Evolutionary conservation across 2,113 vertebrate species (phyloP), one percentile per base, ranked within the genome.

Genomic region (Sterrhoptilus dennistouni): DNA sequence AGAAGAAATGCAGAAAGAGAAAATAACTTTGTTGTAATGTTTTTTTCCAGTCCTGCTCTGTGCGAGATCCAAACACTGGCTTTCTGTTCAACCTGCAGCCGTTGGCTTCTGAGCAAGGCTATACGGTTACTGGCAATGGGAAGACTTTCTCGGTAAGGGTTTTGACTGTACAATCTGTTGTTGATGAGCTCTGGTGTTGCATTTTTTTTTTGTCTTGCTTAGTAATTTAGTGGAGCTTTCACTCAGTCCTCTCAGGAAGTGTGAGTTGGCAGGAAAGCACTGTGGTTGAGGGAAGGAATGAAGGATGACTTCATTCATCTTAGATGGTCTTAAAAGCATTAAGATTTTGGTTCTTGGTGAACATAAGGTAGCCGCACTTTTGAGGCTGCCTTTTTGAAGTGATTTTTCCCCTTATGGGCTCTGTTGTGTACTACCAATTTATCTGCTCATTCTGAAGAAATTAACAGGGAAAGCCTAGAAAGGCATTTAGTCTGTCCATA

Each of bases 11-110:
- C 33, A 45, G 42, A 44, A 54, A 18, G 31, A 59, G 57, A 83
- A 68, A 72, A 45, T 89, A 94, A 94, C 69, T 47, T 5, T 36
- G 6, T 81, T 1, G 0, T 69, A 18, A 65, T 4, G 49, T 54
- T 56, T 76, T 69, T 86, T 54, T 49, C 2, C 69, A 99, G 99
- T 98, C 93, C 35, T 99, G 99, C 74, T 83, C 98, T 14, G 96
- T 99, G 61, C 96, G 94, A 87, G 98, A 99, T 83, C 99, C 99
- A 15, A 98, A 98, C 97, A 98, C 98, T 12, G 98, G 98, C 28
- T 99, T 99, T 94, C 96, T 98, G 79, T 99, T 99, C 87, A 98
- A 99, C 96, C 96, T 99, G 59, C 98, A 96, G 44, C 98, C 98
- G 1, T 93, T 99, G 53, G 98, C 98, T 88, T 96, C 63, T 12